Base-by-base conservation (phyloP, 2,888 invertebrate genomes). In the Pteria penguin region DNA sequence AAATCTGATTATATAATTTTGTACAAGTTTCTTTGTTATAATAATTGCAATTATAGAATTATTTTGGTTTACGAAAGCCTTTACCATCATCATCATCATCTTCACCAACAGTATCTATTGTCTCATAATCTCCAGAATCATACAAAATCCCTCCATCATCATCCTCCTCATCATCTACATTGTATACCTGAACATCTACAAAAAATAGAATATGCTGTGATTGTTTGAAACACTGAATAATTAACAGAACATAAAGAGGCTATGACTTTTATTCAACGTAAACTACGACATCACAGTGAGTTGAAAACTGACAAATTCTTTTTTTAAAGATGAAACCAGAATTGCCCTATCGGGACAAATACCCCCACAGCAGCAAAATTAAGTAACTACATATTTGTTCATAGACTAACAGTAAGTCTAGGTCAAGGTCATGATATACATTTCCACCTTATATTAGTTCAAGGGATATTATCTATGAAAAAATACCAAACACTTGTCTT, bases 131-230 rank as follows among this genome's bases (percentile, higher is more conserved):
- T 45, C 45, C 45, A 14, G 45, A 45, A 14, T 8, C 76, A 31
- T 80, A 75, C 58, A n/a, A n/a, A n/a, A 76, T 80, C 45, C 76
- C 75, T 32, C 73, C 76, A 33, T 84, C 82, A 4, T 83, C 83
- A 58, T 81, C 81, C 14, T 82, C 84, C 72, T 80, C 80, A 81
- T 83, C 85, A 67, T 84, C 83, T 4, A 87, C 85, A 52, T 84
- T 84, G 73, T 86, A 86, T 2, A 85, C 80, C 71, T 86, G 84
- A 72, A 79, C 86, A 62, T 76, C 76, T 62, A 54, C 55, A 61
- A 14, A 58, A n/a, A n/a, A n/a, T n/a, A n/a, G 24, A 31, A 8
- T 2, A 24, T n/a, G n/a, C n/a, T n/a, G n/a, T n/a, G n/a, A n/a
- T n/a, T n/a, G n/a, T 69, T 31, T 18, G 45, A 52, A 31, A 31